These are phyloP conservation scores for Sebastes matsubarae DNA, from an alignment of 2,797 vertebrate species.

Conservation along the genomic window DNA sequence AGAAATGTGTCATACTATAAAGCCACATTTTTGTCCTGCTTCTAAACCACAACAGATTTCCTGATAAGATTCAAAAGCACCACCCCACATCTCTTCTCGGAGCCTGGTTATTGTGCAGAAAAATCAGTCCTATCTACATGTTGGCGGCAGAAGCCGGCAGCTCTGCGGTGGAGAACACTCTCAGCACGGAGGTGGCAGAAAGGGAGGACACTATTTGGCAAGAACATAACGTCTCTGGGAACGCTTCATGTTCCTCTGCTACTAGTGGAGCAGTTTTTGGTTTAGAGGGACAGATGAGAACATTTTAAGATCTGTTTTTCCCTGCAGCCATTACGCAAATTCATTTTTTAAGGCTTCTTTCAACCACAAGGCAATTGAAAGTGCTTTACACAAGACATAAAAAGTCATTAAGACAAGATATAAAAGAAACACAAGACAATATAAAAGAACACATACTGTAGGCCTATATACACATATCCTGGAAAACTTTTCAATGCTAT, in stretches of 20 bases:
- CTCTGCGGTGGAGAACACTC: constrained; percentile 24
- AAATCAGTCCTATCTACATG: neutral
- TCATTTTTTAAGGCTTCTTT: neutral
- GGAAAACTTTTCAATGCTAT: neutral
- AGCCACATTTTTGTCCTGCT: neutral
- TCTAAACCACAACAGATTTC: neutral
- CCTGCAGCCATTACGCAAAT: neutral
- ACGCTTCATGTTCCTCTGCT: neutral
- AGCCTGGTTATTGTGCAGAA: neutral
- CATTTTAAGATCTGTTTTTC: neutral
- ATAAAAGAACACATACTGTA: neutral
- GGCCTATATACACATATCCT: neutral
- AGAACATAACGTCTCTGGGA: constrained; percentile 34
- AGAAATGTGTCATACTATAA: neutral
- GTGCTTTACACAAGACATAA: neutral
- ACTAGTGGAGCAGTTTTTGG: neutral
- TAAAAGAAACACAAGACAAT: neutral
- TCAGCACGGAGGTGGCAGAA: constrained; percentile 45
- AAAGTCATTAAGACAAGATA: neutral
- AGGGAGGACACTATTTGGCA: constrained; percentile 36
- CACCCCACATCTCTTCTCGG: neutral
- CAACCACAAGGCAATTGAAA: neutral
- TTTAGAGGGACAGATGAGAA: neutral
- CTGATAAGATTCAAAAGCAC: neutral
- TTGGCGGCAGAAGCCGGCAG: constrained; percentile 16